Evolutionary conservation across 2,797 vertebrate species (phyloP).

Genomic region (Halcyon leucocephala): DNA sequence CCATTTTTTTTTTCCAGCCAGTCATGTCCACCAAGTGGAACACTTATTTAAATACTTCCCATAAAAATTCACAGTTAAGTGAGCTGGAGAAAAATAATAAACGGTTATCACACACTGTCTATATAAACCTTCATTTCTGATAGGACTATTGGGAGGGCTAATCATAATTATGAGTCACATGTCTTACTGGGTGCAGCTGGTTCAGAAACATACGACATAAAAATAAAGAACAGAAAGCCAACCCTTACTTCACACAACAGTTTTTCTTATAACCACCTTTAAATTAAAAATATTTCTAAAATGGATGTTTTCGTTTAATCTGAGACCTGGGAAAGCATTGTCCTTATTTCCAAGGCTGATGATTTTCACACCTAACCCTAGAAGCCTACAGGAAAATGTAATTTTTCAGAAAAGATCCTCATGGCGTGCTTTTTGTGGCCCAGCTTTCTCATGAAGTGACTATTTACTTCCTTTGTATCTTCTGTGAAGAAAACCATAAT

Average conservation of each 20-base stretch:
- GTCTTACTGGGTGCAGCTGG: background rate
- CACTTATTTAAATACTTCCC: slow-evolving; percentile 33
- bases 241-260: background rate
- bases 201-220: background rate
- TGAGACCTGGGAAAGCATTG: background rate
- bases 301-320: background rate
- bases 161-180: background rate
- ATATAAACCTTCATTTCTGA: slow-evolving; percentile 19
- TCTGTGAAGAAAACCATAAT: background rate
- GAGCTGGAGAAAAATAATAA: slow-evolving; percentile 50
- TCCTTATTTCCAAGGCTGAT: background rate
- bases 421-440: background rate
- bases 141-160: background rate
- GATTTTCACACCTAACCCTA: background rate
- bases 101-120: background rate
- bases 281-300: background rate
- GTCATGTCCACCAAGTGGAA: background rate
- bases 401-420: background rate
- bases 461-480: background rate
- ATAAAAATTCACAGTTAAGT: slow-evolving; percentile 49
- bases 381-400: background rate
- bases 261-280: background rate
- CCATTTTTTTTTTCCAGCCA: background rate
- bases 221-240: background rate
- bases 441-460: background rate